phyloP scores from a whole-genome alignment of 92 coral and sea anemone species.

The Siderastrea siderea region DNA sequence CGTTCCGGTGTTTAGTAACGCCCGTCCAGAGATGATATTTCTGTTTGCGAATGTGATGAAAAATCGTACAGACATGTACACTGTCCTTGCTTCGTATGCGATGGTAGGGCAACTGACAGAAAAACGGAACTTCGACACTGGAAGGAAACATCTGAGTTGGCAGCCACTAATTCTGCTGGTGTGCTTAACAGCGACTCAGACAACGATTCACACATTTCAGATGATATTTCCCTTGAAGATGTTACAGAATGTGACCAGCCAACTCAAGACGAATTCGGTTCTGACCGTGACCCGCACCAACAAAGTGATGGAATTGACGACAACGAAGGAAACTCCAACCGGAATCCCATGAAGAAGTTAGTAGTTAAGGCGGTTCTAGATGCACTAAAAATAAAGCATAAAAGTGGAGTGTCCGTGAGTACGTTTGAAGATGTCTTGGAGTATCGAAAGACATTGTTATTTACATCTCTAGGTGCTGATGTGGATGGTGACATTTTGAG shows the following conservation, averaged over 20 bases:
- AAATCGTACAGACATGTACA: constrained; percentile 76
- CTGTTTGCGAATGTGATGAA: too few relatives aligned
- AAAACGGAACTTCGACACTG: constrained; percentile 77
- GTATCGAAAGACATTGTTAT: constrained; percentile 67
- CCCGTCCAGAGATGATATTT: too few relatives aligned
- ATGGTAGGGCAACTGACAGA: constrained; percentile 78
- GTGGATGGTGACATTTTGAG: constrained; percentile 66
- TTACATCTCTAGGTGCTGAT: constrained; percentile 51
- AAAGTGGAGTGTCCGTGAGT: constrained; percentile 72
- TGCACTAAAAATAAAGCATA: constrained; percentile 73
- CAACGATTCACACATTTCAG: constrained; percentile 25
- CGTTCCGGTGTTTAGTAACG: too few relatives aligned
- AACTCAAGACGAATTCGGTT: constrained; percentile 8
- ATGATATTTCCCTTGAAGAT: constrained; percentile 24
- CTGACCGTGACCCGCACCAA: constrained; percentile 18
- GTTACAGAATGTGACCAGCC: constrained; percentile 21
- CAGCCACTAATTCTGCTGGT: constrained; percentile 17
- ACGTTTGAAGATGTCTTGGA: constrained; percentile 79
- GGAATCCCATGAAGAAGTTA: constrained; percentile 57
- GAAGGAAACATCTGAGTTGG: constrained; percentile 49
- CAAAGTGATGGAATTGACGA: constrained; percentile 40
- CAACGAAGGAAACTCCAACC: constrained; percentile 16
- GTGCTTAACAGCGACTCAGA: constrained; percentile 17
- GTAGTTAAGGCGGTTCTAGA: constrained; percentile 77
- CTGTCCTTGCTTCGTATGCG: constrained; percentile 75